A percentile compares a stretch with the other conserved stretches of the same genome.
Evolutionary conservation across 1,140 invertebrate species (phyloP).

Genomic region (Drosophila sproati): DNA sequence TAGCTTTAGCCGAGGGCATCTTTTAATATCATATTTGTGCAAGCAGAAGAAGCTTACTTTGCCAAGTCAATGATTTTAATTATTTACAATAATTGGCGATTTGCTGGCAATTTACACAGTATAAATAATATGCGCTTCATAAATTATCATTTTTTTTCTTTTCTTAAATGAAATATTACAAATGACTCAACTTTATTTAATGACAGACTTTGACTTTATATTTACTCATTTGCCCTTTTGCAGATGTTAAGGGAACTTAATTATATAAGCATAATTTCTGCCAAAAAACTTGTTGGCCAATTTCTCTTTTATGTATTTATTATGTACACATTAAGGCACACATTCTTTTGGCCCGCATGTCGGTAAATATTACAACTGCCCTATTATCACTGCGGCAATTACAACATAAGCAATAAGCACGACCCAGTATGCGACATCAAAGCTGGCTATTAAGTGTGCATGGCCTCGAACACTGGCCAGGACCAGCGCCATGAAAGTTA

Average conservation of each 20-base stretch:
- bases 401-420: constrained; percentile 37
- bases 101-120: neutral
- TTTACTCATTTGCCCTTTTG: neutral
- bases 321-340: neutral
- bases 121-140: neutral
- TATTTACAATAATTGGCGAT: constrained; percentile 12
- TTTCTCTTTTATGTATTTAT: neutral
- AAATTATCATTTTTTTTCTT: neutral
- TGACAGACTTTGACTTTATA: neutral
- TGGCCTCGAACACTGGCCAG: constrained; percentile 31
- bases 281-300: too few species aligned
- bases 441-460: constrained; percentile 63
- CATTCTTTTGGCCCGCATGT: constrained; percentile 29
- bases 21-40: constrained; percentile 17
- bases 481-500: constrained; percentile 56
- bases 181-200: neutral
- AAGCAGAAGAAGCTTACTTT: neutral
- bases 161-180: neutral
- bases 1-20: constrained; percentile 15
- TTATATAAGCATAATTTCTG: neutral
- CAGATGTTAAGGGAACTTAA: neutral
- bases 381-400: constrained; percentile 63
- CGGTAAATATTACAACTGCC: constrained; percentile 38
- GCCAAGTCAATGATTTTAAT: constrained; percentile 9
- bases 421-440: constrained; percentile 56